These are phyloP conservation scores for Oryzias sinensis DNA, from an alignment of 2,797 vertebrate genomes.

Conservation along the genomic window DNA sequence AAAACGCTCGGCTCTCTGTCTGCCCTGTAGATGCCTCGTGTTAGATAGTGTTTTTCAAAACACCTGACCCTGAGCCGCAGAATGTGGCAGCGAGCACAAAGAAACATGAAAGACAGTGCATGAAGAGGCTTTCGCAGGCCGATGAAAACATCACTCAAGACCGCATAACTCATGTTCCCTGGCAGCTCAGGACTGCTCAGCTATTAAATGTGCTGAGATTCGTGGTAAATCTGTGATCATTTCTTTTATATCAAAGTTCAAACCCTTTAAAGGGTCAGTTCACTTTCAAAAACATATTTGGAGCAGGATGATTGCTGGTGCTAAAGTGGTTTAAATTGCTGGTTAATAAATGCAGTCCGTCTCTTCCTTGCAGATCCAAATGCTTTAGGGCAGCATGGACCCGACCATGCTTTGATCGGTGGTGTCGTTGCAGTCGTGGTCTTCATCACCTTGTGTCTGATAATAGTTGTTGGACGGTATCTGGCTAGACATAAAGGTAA, in stretches of 20 bases:
- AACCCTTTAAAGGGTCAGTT: slow-evolving; percentile 40
- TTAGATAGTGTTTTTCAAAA: slow-evolving; percentile 49
- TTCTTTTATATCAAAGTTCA: slow-evolving; percentile 30
- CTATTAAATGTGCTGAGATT: slow-evolving; percentile 31
- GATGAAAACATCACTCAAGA: slow-evolving; percentile 17
- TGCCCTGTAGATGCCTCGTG: slow-evolving; percentile 37
- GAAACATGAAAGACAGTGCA: slow-evolving; percentile 29
- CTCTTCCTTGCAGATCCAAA: slow-evolving; percentile 85
- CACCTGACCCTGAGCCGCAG: slow-evolving; percentile 23
- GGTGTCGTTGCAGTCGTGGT: slow-evolving; percentile 98
- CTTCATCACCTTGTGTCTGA: slow-evolving; percentile 98
- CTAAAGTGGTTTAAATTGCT: slow-evolving; percentile 25
- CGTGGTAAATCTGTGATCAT: slow-evolving; percentile 28
- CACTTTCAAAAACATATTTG: slow-evolving; percentile 46
- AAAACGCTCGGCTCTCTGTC: slow-evolving; percentile 48
- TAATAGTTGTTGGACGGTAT: slow-evolving; percentile 96
- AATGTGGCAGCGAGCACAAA: slow-evolving; percentile 17
- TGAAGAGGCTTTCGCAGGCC: slow-evolving; percentile 19
- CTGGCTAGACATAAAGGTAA: slow-evolving; percentile 99
- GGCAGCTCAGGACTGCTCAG: slow-evolving; percentile 18
- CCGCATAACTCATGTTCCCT: slow-evolving; percentile 11
- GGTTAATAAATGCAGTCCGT: slow-evolving; percentile 20
- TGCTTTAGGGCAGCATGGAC: slow-evolving; percentile 87
- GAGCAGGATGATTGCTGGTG: slow-evolving; percentile 24
- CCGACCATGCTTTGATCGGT: slow-evolving; percentile 96